Evolutionary conservation across 2,888 invertebrate species (phyloP), one percentile per base, ranked within the genome.

Genomic region (Aplocera efformata): DNA sequence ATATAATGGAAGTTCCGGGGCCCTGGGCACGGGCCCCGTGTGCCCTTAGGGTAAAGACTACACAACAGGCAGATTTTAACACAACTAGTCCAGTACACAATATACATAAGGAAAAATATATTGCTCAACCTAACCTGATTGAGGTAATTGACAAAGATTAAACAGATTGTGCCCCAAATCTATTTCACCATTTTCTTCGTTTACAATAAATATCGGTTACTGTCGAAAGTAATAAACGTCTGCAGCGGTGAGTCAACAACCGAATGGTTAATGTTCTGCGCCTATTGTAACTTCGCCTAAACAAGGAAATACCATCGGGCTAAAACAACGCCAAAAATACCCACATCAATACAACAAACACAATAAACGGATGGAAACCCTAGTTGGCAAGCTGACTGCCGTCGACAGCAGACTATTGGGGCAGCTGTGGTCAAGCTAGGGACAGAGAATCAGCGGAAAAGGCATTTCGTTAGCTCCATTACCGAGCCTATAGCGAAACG

Each of bases 241-340:
- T 53, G 50, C 42, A 38, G 47, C 47, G 40, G 47, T 53, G 47
- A 58, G 53, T 57, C 54, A 60, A 64, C 56, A 56, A 58, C 50
- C 42, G 46, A 58, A 52, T 54, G 57, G 50, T 58, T 59, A 60
- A 67, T 63, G 63, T 60, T 58, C 51, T 48, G 54, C 58, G 57
- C 58, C 58, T 59, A 66, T 63, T 63, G 63, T 60, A 49, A 56
- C 38, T 56, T 53, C 53, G 61, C 44, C 66, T 69, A 74, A 76
- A 78, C 75, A 76, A 72, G 78, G 77, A 79, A 79, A 76, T 69
- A 58, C 65, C 63, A 58, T 56, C 42, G 50, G 56, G 61, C 63
- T 68, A 67, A 72, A 68, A 71, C 68, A 67, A 63, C 55, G 65
- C 76, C 72, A 61, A 75, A 77, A 79, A 78, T 79, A 79, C 56